These are phyloP conservation scores for Pitta sordida DNA, from an alignment of 2,113 vertebrate species.

Conservation along the genomic window DNA sequence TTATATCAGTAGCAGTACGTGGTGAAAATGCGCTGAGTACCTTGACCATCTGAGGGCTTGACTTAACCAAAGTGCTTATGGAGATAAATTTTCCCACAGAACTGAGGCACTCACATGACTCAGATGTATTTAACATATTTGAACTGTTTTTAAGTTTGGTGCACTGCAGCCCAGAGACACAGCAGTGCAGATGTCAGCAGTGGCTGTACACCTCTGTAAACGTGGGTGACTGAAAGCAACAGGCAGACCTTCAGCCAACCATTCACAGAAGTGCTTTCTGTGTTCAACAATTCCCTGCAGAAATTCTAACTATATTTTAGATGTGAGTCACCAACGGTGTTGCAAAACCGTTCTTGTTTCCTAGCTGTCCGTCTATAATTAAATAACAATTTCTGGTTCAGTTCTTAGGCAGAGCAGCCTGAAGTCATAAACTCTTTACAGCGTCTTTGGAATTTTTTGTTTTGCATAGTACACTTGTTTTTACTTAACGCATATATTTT, in stretches of 20 bases:
- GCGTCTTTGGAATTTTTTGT: not conserved
- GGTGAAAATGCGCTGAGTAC: not conserved
- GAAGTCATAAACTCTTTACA: not conserved
- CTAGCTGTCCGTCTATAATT: not conserved
- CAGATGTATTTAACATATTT: not conserved
- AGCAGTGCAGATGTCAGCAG: not conserved
- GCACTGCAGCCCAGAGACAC: not conserved
- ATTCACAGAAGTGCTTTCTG: not conserved
- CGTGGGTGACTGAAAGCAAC: not conserved
- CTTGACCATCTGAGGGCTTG: not conserved
- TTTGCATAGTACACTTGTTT: not conserved
- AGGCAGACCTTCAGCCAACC: not conserved
- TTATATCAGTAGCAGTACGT: not conserved
- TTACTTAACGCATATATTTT: not conserved
- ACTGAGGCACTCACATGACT: not conserved
- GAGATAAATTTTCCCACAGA: not conserved
- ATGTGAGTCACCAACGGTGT: fast-evolving
- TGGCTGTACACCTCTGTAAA: not conserved
- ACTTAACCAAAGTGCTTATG: not conserved
- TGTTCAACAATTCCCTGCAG: not conserved
- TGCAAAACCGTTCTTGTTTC: not conserved
- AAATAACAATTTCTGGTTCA: not conserved
- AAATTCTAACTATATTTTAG: not conserved
- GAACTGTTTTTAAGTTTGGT: not conserved
- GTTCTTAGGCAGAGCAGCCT: not conserved